Conservation (phyloP, 1,140 invertebrate genomes). For the Propsilocerus akamusi region DNA sequence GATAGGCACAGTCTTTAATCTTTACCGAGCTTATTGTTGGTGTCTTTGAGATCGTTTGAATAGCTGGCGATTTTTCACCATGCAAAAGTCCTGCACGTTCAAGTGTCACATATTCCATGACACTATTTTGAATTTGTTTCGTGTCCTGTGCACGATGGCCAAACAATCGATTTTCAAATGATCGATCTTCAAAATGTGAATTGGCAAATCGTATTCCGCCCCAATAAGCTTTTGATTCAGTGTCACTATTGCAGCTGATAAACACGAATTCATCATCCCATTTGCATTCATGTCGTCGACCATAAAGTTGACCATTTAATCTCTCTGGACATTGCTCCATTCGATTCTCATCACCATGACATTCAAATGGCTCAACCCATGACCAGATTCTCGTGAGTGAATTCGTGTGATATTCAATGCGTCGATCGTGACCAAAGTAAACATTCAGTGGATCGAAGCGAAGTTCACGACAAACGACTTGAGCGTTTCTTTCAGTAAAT, state of each 20-base stretch:
- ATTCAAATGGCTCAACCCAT: slow-evolving; percentile 85
- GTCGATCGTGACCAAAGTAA: slow-evolving; percentile 57
- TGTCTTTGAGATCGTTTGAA: slow-evolving; percentile 74
- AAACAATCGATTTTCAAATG: slow-evolving; percentile 64
- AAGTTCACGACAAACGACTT: slow-evolving; percentile 89
- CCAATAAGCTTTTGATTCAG: slow-evolving; percentile 67
- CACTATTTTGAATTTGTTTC: slow-evolving; percentile 44
- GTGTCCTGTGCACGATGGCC: slow-evolving; percentile 59
- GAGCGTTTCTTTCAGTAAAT: slow-evolving; percentile 86
- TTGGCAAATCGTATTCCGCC: slow-evolving; percentile 87
- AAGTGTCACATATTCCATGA: slow-evolving; percentile 69
- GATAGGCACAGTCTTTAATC: slow-evolving; percentile 66
- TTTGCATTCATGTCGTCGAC: slow-evolving; percentile 62
- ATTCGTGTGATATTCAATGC: slow-evolving; percentile 71
- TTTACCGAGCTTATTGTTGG: slow-evolving; percentile 68
- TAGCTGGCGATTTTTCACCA: slow-evolving; percentile 81
- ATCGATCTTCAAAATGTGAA: slow-evolving; percentile 70
- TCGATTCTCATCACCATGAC: slow-evolving; percentile 61
- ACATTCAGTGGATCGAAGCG: slow-evolving; percentile 78
- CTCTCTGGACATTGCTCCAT: slow-evolving; percentile 78
- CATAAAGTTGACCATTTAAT: slow-evolving; percentile 74
- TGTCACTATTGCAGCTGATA: slow-evolving; percentile 64
- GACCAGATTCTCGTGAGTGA: slow-evolving; percentile 70
- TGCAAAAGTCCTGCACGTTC: slow-evolving; percentile 91
- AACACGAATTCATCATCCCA: slow-evolving; percentile 88